Evolutionary conservation across 2,888 invertebrate genomes (phyloP).

Genomic region (Nomada lathburiana): DNA sequence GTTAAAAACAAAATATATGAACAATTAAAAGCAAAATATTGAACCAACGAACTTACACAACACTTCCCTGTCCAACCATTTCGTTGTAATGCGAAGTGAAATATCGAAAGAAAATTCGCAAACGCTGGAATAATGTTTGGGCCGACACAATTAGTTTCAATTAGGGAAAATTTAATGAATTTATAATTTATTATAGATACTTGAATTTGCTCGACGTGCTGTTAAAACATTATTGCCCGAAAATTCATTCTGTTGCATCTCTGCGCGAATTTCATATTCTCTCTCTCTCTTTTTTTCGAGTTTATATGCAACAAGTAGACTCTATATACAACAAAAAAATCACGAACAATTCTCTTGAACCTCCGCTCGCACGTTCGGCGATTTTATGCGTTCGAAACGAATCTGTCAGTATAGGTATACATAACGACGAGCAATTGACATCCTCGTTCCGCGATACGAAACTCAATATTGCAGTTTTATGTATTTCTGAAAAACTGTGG

Average conservation of each 20-base stretch:
- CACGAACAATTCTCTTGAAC: neutral
- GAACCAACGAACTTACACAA: no score
- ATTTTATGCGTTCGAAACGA: neutral
- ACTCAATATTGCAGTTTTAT: slow-evolving; percentile 8
- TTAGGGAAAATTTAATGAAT: slow-evolving; percentile 11
- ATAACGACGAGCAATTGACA: neutral
- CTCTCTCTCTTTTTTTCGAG: neutral
- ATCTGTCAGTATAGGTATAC: neutral
- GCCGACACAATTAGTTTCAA: neutral
- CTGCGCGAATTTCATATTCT: no score
- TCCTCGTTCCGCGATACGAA: neutral
- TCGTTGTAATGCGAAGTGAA: neutral
- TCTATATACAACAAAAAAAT: neutral
- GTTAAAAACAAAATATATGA: no score
- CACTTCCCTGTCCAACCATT: no score
- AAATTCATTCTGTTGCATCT: neutral
- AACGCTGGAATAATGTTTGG: neutral
- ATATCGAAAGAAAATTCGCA: neutral
- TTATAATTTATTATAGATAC: neutral
- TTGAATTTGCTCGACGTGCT: neutral
- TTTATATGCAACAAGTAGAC: neutral
- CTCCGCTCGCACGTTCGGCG: neutral
- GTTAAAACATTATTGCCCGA: neutral
- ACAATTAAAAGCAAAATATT: no score
- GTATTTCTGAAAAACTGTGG: no score